Evolutionary conservation across 2,888 invertebrate species (phyloP).

Genomic region (Seira ritae): DNA sequence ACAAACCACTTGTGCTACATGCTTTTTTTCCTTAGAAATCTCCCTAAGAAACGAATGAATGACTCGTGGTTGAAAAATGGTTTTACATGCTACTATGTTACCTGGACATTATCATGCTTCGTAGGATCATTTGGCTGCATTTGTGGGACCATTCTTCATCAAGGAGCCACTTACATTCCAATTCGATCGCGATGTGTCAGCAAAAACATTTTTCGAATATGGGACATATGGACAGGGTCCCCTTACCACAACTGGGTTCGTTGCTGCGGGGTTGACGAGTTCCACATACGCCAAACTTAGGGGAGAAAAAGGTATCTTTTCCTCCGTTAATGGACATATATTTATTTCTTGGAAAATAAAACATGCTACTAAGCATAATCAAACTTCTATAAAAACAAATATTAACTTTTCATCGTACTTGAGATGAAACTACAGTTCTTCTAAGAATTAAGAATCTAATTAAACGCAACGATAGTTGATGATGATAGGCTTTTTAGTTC

Average conservation of each 20-base stretch:
- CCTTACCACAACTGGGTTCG: constrained; percentile 54
- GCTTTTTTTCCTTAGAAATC: too few species aligned
- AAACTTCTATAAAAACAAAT: too few species aligned
- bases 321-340: constrained; percentile 50
- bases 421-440: too few species aligned
- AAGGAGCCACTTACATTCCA: constrained; percentile 48
- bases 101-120: constrained; percentile 63
- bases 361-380: too few species aligned
- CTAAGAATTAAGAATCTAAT: too few species aligned
- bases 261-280: constrained; percentile 57
- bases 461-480: background rate
- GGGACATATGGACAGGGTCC: constrained; percentile 62
- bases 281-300: constrained; percentile 55
- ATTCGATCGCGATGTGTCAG: constrained; percentile 57
- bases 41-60: too few species aligned
- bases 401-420: too few species aligned
- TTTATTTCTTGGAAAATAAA: background rate
- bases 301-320: constrained; percentile 57
- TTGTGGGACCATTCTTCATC: constrained; percentile 69
- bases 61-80: too few species aligned
- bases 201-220: constrained; percentile 48
- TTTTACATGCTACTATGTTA: too few species aligned
- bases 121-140: constrained; percentile 64
- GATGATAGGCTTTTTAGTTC: background rate
- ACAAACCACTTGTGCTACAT: too few species aligned